Conservation (phyloP, 2,888 invertebrate genomes). For the Luperina testacea region DNA sequence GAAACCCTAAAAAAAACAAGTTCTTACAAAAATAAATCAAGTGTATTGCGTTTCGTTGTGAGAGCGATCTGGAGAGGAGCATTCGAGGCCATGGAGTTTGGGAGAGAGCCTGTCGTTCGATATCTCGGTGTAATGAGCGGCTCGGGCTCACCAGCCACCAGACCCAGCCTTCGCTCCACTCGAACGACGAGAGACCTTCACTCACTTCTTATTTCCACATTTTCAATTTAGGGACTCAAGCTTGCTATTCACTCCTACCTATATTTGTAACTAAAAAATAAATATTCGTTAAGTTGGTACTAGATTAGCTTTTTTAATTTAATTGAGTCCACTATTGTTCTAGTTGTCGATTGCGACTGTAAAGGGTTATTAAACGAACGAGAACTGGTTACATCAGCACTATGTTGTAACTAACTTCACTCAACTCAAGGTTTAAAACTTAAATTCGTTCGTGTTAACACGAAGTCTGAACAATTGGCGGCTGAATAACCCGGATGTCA, state of each 20-base stretch:
- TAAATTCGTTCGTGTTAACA: not conserved
- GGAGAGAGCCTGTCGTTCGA: conserved; percentile 45
- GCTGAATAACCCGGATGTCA: conserved; percentile 22
- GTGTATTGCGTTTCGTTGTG: conserved; percentile 17
- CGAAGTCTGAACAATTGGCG: conserved; percentile 21
- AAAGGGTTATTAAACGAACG: conserved; percentile 2
- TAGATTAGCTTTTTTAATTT: not conserved
- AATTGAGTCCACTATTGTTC: not conserved
- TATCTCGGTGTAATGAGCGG: conserved; percentile 57
- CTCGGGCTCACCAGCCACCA: not conserved
- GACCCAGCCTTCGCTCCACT: conserved; percentile 6
- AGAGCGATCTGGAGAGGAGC: conserved; percentile 18
- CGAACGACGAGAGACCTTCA: conserved; percentile 28
- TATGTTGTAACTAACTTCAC: conserved; percentile 6
- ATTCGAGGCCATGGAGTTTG: conserved; percentile 11
- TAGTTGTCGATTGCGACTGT: conserved; percentile 1
- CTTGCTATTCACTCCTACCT: not conserved
- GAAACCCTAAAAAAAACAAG: not conserved
- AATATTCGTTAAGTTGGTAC: not conserved
- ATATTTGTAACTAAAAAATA: not conserved
- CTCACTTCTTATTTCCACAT: conserved; percentile 27
- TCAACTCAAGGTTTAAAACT: conserved; percentile 9
- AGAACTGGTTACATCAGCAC: conserved; percentile 22
- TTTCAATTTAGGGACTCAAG: conserved; percentile 7
- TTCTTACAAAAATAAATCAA: conserved; percentile 3